Evolutionary conservation across 2,797 vertebrate genomes (phyloP).

Genomic region (Eulemur coronatus): DNA sequence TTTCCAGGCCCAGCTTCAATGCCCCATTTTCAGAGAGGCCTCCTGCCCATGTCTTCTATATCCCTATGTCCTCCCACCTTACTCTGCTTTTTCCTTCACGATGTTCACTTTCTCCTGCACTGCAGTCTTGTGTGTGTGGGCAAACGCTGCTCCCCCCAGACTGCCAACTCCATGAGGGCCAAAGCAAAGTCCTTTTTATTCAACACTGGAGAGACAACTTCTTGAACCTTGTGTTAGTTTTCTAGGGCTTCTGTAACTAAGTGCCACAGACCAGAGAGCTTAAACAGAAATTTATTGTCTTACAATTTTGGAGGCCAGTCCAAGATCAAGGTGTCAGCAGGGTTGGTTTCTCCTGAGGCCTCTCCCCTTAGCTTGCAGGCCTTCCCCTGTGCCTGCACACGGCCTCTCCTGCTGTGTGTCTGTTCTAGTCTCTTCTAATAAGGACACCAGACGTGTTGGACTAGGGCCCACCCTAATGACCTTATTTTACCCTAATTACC

Average conservation of each 20-base stretch:
- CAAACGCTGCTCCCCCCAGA: neutral
- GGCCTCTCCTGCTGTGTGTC: neutral
- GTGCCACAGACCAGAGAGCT: too few relatives aligned
- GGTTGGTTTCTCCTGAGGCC: neutral
- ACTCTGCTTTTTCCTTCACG: neutral
- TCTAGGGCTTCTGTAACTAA: neutral
- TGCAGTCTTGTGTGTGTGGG: rapidly evolving
- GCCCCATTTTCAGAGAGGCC: neutral
- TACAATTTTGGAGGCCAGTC: neutral
- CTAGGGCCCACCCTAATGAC: neutral
- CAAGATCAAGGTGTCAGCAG: neutral
- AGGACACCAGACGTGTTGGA: neutral
- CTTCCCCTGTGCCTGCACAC: neutral
- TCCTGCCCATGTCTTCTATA: neutral
- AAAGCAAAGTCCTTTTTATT: neutral
- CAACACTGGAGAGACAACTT: neutral
- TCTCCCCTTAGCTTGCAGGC: neutral
- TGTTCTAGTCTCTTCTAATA: neutral
- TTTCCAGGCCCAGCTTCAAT: neutral
- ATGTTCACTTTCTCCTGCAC: neutral
- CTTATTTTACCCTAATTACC: neutral
- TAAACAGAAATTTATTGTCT: neutral
- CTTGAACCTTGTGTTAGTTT: neutral
- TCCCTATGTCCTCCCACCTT: neutral
- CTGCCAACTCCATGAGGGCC: neutral